These are phyloP conservation scores for Philereme vetulata DNA, from an alignment of 2,888 invertebrate species.

Conservation along the genomic window DNA sequence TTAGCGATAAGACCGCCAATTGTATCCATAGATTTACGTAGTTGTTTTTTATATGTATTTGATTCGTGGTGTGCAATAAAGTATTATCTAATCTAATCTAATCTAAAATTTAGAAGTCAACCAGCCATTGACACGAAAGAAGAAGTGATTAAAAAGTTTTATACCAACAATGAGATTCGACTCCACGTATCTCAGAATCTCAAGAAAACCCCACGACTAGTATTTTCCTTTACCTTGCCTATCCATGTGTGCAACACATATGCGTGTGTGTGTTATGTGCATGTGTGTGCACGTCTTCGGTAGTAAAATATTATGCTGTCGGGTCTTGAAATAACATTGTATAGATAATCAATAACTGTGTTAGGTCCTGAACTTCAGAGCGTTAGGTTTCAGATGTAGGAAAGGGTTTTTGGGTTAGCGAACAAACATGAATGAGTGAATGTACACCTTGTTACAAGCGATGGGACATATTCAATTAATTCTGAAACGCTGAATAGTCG, in stretches of 20 bases:
- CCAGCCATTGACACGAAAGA: no score
- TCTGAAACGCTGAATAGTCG: no score
- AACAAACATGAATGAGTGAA: no score
- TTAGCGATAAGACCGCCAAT: no score
- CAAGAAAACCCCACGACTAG: conserved; percentile 77
- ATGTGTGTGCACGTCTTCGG: conserved; percentile 67
- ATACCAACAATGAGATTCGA: conserved; percentile 18
- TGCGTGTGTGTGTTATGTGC: conserved; percentile 37
- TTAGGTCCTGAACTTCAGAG: conserved; percentile 56
- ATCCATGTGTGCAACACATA: conserved; percentile 43
- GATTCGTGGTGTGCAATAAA: no score
- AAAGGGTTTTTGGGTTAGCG: conserved; percentile 32
- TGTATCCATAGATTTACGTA: no score
- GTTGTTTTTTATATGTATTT: no score
- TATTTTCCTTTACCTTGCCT: conserved; percentile 74
- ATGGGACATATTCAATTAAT: no score
- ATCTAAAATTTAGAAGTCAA: no score
- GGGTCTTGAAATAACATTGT: conserved; percentile 83
- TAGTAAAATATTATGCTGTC: conserved; percentile 84
- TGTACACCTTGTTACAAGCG: no score
- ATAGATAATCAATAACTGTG: conserved; percentile 83
- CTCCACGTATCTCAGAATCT: conserved; percentile 55
- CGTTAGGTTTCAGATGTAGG: conserved; percentile 28
- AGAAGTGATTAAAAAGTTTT: neutral
- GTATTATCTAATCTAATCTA: no score